Evolutionary conservation across 2,113 vertebrate species (phyloP).

Genomic region (Vidua chalybeata): DNA sequence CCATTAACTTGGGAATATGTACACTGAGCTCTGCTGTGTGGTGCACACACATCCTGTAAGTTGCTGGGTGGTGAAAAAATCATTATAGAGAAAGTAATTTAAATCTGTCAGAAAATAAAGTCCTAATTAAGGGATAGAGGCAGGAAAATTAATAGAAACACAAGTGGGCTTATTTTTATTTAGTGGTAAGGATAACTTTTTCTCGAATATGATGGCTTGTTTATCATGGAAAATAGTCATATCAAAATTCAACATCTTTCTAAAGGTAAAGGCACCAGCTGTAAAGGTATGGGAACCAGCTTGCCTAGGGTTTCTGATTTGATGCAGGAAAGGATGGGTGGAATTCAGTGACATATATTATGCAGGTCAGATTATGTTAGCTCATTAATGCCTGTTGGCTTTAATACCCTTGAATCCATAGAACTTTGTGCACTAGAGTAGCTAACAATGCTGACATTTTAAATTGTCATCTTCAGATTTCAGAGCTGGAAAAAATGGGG

Average conservation of each 20-base stretch:
- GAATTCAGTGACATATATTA: conserved; percentile 40
- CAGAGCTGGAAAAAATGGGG: not conserved
- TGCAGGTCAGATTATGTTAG: conserved; percentile 11
- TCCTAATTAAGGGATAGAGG: not conserved
- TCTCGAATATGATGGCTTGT: not conserved
- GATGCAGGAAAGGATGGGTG: not conserved
- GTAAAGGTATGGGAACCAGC: not conserved
- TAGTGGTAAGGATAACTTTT: not conserved
- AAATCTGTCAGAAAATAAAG: not conserved
- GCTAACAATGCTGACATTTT: conserved; percentile 47
- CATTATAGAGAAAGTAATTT: not conserved
- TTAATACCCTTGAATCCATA: conserved; percentile 19
- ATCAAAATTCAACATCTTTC: not conserved
- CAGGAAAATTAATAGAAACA: not conserved
- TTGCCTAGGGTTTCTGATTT: not conserved
- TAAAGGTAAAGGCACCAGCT: not conserved
- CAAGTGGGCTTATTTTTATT: not conserved
- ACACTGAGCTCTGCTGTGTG: not conserved
- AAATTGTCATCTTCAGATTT: conserved; percentile 30
- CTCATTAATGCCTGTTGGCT: conserved; percentile 9
- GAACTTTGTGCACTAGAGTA: not conserved
- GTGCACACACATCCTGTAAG: not conserved
- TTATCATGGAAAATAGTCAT: not conserved
- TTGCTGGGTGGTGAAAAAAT: not conserved
- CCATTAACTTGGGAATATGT: not conserved